Conservation (phyloP, 2,888 invertebrate genomes). For the Gryllus longicercus region DNA sequence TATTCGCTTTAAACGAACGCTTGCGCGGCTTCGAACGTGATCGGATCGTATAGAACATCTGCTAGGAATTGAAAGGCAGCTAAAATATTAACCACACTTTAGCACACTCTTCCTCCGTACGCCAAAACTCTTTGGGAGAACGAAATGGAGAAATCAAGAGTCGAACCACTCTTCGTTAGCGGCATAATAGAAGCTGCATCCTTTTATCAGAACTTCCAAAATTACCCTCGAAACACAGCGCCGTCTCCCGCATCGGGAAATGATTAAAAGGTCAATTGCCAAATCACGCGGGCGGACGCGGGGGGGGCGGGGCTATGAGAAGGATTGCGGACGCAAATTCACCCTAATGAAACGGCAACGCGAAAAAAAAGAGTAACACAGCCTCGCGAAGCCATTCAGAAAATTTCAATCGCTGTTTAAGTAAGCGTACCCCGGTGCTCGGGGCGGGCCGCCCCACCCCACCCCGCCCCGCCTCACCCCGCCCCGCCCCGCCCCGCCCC, state of each 20-base stretch:
- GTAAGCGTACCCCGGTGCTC: background rate
- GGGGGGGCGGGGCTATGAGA: background rate
- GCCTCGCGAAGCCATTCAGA: slow-evolving; percentile 17
- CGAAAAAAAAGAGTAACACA: slow-evolving; percentile 6
- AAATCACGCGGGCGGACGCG: background rate
- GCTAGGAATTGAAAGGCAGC: no score
- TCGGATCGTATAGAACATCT: no score
- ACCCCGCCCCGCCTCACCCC: background rate
- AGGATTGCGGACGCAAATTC: background rate
- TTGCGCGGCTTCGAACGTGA: no score
- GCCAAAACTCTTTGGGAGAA: background rate
- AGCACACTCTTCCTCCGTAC: no score
- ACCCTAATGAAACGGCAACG: slow-evolving; percentile 6
- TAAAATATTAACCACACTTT: background rate
- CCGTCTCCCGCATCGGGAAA: background rate
- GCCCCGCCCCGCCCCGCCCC: background rate
- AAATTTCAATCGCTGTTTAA: slow-evolving; percentile 17
- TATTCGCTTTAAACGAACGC: no score
- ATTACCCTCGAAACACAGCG: background rate
- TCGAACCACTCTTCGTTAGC: background rate
- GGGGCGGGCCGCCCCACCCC: background rate
- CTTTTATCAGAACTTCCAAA: background rate
- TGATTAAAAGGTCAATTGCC: slow-evolving; percentile 1
- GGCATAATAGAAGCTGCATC: background rate
- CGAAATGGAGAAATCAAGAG: background rate